phyloP scores from a whole-genome alignment of 2,888 invertebrate species.

The Platycheirus rosarum region DNA sequence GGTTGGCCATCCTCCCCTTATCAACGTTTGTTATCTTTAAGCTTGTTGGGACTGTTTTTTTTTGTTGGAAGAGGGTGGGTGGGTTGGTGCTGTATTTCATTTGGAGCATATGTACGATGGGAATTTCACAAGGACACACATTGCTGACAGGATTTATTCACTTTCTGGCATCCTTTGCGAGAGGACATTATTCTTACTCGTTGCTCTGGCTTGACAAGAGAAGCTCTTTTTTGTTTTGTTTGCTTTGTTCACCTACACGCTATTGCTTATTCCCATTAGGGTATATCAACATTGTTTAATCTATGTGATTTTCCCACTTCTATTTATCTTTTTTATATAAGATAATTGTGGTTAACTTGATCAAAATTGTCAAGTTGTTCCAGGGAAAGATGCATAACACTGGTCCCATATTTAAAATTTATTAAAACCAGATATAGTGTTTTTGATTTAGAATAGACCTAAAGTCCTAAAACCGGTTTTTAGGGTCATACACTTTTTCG shows the following conservation, averaged over 20 bases:
- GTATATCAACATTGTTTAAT: constrained; percentile 22
- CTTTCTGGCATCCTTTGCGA: constrained; percentile 70
- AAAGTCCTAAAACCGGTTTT: too few species aligned
- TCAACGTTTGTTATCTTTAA: constrained; percentile 66
- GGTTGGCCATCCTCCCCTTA: constrained; percentile 23
- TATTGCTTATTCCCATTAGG: constrained; percentile 16
- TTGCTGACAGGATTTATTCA: constrained; percentile 74
- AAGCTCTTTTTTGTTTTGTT: constrained; percentile 8
- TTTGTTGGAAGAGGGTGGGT: constrained; percentile 18
- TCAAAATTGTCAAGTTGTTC: too few species aligned
- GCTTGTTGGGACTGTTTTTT: constrained; percentile 49
- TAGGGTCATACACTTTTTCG: too few species aligned
- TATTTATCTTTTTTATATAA: too few species aligned
- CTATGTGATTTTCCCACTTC: too few species aligned
- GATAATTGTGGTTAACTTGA: too few species aligned
- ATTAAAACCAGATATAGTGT: too few species aligned
- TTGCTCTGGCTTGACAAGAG: constrained; percentile 32
- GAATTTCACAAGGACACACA: constrained; percentile 71
- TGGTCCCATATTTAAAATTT: too few species aligned
- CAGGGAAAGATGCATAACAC: too few species aligned
- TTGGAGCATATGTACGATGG: constrained; percentile 71
- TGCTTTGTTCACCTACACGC: not conserved
- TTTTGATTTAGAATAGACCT: too few species aligned
- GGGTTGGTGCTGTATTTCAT: constrained; percentile 53
- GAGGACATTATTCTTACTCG: constrained; percentile 61